These are phyloP conservation scores for Leptinotarsa haldemani DNA, from an alignment of 2,888 invertebrate genomes.

Conservation along the genomic window DNA sequence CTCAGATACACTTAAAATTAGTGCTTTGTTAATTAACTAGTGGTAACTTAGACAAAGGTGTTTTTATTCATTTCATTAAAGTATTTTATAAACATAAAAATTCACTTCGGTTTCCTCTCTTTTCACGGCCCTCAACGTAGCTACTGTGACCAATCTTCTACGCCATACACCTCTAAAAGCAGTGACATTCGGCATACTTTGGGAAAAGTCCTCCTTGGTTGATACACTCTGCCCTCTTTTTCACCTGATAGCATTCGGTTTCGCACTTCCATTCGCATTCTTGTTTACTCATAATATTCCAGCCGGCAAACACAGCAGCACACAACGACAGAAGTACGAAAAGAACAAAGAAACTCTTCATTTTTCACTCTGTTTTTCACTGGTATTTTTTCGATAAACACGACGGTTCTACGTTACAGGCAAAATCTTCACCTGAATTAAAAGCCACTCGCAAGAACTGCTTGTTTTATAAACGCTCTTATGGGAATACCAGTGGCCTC, in stretches of 20 bases:
- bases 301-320: slow-evolving; percentile 25
- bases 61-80: too few species aligned
- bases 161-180: slow-evolving; percentile 22
- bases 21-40: too few species aligned
- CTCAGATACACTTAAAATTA: too few species aligned
- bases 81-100: too few species aligned
- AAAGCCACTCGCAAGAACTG: not conserved
- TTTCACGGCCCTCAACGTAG: too few species aligned
- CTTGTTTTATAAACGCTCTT: not conserved
- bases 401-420: too few species aligned
- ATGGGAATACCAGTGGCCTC: not conserved
- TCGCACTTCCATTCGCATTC: slow-evolving; percentile 35
- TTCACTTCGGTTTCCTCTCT: too few species aligned
- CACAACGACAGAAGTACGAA: slow-evolving; percentile 21
- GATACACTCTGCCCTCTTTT: slow-evolving; percentile 32
- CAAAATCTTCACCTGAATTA: not conserved
- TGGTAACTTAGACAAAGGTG: too few species aligned
- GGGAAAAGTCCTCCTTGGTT: slow-evolving; percentile 42
- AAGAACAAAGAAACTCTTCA: slow-evolving; percentile 30
- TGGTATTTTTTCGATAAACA: not conserved
- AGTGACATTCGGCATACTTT: slow-evolving; percentile 41
- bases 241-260: slow-evolving; percentile 20
- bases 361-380: slow-evolving; percentile 3
- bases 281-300: slow-evolving; percentile 28
- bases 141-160: too few species aligned